Evolutionary conservation across 2,888 invertebrate species (phyloP), one percentile per base, ranked within the genome.

Genomic region (Eilema caniola): DNA sequence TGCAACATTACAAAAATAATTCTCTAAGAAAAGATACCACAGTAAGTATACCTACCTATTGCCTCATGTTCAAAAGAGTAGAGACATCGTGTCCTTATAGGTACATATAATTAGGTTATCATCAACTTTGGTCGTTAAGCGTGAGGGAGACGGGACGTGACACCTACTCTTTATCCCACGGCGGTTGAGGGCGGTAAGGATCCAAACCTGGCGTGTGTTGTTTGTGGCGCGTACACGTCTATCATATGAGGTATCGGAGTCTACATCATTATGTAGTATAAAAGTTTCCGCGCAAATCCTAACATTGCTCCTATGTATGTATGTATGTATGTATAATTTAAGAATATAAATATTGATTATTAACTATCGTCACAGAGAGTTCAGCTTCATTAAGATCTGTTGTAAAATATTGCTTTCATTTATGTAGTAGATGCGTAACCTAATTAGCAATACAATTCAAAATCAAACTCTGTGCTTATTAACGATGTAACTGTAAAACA

Each of bases 1-100:
- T 89, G 89, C 86, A 88, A 88, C 86, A 88, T 90, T 92, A 93
- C 86, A 90, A 94, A 94, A 92, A 91, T 90, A 92, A 91, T 79
- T 86, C 83, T 90, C 87, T 90, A 90, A 88, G 80, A 90, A 92
- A 86, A 84, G 83, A 89, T 88, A 84, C 79, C 83, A 71, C 87
- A 86, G 86, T 87, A 86, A 87, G 86, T 87, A 86, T 82, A 86
- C 77, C 79, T 82, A 85, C 81, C 86, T 91, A 89, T 88, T 87
- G 86, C 86, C 86, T 83, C 83, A 84, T 87, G 85, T 83, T 85
- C 86, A 83, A 86, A 85, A 86, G 89, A 86, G 85, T 83, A 86
- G 87, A 86, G 79, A 86, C 85, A 86, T 87, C 83, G 82, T 82
- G 85, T 80, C 83, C 71, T 71, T 77, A 78, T 69, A 41, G 41